Evolutionary conservation across 2,888 invertebrate species (phyloP).

Genomic region (Congeria kusceri): DNA sequence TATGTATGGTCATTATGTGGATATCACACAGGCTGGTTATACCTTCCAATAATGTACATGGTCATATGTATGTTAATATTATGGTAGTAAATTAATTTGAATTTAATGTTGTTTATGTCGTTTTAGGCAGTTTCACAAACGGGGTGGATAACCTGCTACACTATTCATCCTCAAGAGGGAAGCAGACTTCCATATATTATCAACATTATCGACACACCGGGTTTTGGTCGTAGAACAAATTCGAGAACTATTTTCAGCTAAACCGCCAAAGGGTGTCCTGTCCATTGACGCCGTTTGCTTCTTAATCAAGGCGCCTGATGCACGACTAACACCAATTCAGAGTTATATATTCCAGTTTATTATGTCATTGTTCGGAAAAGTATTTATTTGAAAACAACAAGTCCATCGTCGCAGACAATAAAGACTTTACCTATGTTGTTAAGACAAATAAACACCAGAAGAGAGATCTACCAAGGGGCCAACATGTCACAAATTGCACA

Average conservation of each 20-base stretch:
- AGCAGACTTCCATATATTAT: not conserved
- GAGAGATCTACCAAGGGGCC: slow-evolving; percentile 31
- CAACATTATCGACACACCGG: slow-evolving; percentile 6
- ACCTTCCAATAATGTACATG: too few relatives aligned
- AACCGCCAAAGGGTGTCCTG: not conserved
- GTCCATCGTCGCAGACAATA: slow-evolving; percentile 30
- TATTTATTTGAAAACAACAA: slow-evolving; percentile 32
- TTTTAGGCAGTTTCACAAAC: slow-evolving; percentile 6
- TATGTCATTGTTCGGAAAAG: slow-evolving; percentile 12
- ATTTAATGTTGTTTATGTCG: not conserved
- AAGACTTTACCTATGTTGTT: slow-evolving; percentile 46
- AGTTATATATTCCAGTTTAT: not conserved
- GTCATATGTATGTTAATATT: too few relatives aligned
- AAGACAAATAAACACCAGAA: slow-evolving; percentile 27
- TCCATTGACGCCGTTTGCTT: slow-evolving; percentile 4
- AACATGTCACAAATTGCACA: slow-evolving; percentile 51
- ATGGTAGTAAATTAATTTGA: too few relatives aligned
- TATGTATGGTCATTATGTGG: too few relatives aligned
- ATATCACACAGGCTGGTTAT: too few relatives aligned
- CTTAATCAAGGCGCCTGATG: not conserved
- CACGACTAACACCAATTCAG: not conserved
- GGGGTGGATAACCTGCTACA: slow-evolving; percentile 7
- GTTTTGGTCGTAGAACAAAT: slow-evolving; percentile 7
- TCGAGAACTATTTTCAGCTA: slow-evolving; percentile 3
- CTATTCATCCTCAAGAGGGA: slow-evolving; percentile 1